These are phyloP conservation scores for Nibea coibor DNA, from an alignment of 2,113 vertebrate genomes.

Conservation along the genomic window DNA sequence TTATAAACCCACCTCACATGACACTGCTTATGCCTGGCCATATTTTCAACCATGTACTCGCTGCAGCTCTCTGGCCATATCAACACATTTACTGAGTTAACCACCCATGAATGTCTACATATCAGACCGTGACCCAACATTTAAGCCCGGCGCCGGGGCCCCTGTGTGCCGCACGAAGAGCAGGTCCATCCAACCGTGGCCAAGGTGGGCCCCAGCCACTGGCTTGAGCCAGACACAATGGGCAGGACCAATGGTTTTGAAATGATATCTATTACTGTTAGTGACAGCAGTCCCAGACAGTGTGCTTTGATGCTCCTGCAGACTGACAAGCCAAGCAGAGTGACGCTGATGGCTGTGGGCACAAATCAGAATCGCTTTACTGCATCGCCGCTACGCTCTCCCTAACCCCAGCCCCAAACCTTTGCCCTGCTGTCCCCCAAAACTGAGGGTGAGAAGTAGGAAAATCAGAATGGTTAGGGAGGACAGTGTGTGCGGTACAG, in stretches of 20 bases:
- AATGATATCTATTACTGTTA: slow-evolving; percentile 94
- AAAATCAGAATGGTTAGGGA: slow-evolving; percentile 10
- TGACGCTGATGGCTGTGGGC: slow-evolving; percentile 91
- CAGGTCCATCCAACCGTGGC: slow-evolving; percentile 69
- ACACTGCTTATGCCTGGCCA: slow-evolving; percentile 36
- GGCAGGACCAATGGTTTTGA: slow-evolving; percentile 82
- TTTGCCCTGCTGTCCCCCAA: slow-evolving; percentile 54
- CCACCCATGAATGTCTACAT: slow-evolving; percentile 77
- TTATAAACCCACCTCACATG: slow-evolving; percentile 45
- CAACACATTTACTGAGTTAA: slow-evolving; percentile 72
- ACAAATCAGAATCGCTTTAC: slow-evolving; percentile 92
- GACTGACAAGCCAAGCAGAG: slow-evolving; percentile 86
- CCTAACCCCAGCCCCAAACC: slow-evolving; percentile 61
- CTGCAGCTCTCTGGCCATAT: slow-evolving; percentile 55
- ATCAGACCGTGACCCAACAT: slow-evolving; percentile 78
- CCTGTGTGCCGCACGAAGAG: slow-evolving; percentile 51
- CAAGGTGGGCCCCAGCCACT: slow-evolving; percentile 76
- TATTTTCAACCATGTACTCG: slow-evolving; percentile 51
- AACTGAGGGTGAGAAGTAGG: slow-evolving; percentile 49
- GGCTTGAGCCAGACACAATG: slow-evolving; percentile 75
- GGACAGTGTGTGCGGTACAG: not conserved
- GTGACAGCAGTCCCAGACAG: slow-evolving; percentile 88
- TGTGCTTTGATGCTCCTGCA: slow-evolving; percentile 83
- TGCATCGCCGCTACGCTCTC: slow-evolving; percentile 79
- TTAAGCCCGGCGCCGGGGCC: slow-evolving; percentile 76